phyloP scores from a whole-genome alignment of 2,888 invertebrate species.

The Nymphalis c-album region DNA sequence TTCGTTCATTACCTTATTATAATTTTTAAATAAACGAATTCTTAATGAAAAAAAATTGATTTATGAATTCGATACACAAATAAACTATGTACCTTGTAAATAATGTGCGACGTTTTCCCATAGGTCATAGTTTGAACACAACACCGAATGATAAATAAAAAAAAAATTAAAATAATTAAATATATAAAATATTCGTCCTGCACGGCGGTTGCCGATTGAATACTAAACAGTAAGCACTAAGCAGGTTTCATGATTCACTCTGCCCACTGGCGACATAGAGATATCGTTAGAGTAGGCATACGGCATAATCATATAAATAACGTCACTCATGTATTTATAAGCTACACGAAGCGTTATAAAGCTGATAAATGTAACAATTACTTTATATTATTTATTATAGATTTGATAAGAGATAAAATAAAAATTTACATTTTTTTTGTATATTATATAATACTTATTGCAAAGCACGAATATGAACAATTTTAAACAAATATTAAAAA shows the following conservation, averaged over 20 bases:
- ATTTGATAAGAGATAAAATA: too few species aligned
- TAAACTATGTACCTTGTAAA: conserved; percentile 36
- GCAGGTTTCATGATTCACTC: conserved; percentile 33
- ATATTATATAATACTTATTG: too few species aligned
- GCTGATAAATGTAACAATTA: too few species aligned
- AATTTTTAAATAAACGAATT: background rate
- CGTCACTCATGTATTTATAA: background rate
- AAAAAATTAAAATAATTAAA: background rate
- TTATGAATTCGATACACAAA: background rate
- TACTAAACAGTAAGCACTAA: conserved; percentile 32
- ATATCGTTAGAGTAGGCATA: conserved; percentile 7
- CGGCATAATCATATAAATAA: background rate
- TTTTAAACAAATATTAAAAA: too few species aligned
- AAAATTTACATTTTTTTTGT: too few species aligned
- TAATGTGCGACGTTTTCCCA: conserved; percentile 53
- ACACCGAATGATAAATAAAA: conserved; percentile 7
- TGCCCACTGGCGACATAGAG: conserved; percentile 21
- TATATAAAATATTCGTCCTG: conserved; percentile 16
- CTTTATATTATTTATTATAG: too few species aligned
- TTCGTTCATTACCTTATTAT: too few species aligned
- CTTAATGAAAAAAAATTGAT: background rate
- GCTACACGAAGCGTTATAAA: background rate
- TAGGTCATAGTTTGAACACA: conserved; percentile 52
- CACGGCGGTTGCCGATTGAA: conserved; percentile 25
- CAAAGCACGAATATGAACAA: too few species aligned